These are phyloP conservation scores for Holocentrus rufus DNA, from an alignment of 2,797 vertebrate genomes.

Conservation along the genomic window DNA sequence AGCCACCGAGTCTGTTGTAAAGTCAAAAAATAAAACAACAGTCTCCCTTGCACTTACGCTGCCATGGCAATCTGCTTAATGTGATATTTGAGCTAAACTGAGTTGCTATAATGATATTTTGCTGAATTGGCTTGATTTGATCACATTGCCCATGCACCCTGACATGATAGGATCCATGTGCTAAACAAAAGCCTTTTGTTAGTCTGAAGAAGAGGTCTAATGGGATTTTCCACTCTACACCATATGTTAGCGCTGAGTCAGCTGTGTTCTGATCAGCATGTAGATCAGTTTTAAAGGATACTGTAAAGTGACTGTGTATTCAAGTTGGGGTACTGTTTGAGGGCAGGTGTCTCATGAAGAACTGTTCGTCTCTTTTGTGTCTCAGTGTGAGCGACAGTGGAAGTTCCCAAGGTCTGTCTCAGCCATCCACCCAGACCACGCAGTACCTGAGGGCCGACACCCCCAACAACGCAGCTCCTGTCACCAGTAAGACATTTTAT, in stretches of 20 bases:
- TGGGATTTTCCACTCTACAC: background rate
- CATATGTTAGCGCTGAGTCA: background rate
- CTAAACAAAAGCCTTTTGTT: slow-evolving; percentile 5
- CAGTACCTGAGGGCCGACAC: slow-evolving; percentile 99
- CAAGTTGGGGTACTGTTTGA: background rate
- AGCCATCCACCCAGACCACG: slow-evolving; percentile 98
- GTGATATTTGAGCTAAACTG: slow-evolving; percentile 17
- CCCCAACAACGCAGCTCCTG: slow-evolving; percentile 94
- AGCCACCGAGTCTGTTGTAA: background rate
- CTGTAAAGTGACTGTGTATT: background rate
- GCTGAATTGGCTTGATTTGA: slow-evolving; percentile 29
- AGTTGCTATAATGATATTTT: slow-evolving; percentile 33
- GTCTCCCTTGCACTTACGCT: background rate
- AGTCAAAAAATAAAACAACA: background rate
- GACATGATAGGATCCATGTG: background rate
- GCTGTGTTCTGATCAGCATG: background rate
- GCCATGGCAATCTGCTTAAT: slow-evolving; percentile 22
- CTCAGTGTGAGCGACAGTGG: slow-evolving; percentile 94
- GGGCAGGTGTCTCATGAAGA: background rate
- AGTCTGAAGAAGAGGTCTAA: background rate
- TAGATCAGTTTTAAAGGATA: slow-evolving; percentile 11
- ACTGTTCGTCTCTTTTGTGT: slow-evolving; percentile 26
- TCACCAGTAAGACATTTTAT: slow-evolving; percentile 93
- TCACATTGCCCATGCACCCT: slow-evolving; percentile 1
- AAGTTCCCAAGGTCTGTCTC: slow-evolving; percentile 96